Evolutionary conservation across 2,797 vertebrate species (phyloP).

Genomic region (Apodemus agrarius): DNA sequence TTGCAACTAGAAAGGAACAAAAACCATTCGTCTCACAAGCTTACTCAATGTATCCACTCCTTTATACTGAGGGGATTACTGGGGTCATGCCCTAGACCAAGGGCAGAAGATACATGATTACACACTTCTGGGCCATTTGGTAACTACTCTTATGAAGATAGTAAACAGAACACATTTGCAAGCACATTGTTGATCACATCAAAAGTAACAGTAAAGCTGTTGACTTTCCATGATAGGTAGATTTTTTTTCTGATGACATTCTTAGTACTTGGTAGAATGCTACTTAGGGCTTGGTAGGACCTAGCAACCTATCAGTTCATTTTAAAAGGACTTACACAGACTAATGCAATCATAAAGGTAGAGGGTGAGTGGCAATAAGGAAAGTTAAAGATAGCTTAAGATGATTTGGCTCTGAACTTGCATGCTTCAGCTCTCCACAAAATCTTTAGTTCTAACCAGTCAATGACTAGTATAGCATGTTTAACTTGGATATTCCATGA

Average conservation of each 20-base stretch:
- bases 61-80: not conserved
- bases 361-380: too few relatives aligned
- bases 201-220: too few relatives aligned
- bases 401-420: not conserved
- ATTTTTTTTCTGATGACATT: not conserved
- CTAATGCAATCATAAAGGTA: not conserved
- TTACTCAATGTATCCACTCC: not conserved
- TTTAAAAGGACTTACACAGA: not conserved
- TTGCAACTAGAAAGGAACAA: conserved; percentile 49
- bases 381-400: not conserved
- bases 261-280: not conserved
- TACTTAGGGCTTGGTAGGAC: not conserved
- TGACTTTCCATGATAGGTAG: not conserved
- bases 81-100: not conserved
- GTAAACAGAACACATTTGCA: not conserved
- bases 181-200: not conserved
- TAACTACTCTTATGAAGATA: not conserved
- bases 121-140: not conserved
- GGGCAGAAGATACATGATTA: not conserved
- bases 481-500: not conserved
- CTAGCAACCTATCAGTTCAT: not conserved
- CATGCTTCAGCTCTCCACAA: not conserved
- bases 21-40: conserved; percentile 26
- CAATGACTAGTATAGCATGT: not conserved
- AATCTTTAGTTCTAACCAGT: not conserved